Evolutionary conservation across 2,113 vertebrate species (phyloP), one percentile per base, ranked within the genome.

Genomic region (Myrmophylax atrothorax): DNA sequence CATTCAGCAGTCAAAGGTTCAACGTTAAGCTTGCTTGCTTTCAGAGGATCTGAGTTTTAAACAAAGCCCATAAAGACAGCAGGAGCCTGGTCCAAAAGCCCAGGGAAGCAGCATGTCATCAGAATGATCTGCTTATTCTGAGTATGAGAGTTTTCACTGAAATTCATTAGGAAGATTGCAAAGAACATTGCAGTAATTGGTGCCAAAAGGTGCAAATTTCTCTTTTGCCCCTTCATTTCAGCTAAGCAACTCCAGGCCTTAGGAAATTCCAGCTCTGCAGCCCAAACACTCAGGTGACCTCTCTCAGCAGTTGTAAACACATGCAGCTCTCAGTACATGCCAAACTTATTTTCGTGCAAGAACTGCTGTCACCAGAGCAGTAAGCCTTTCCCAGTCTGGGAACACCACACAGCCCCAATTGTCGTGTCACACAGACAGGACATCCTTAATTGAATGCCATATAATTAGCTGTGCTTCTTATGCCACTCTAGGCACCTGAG

Each of bases 1-100:
- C 2, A 9, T 72, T 75, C 80, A 92, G 80, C 88, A 94, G 84
- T 72, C 84, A 91, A 87, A 94, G 25, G 52, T 93, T 81, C 84
- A 84, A 46, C 0, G 0, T 46, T 42, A 87, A 75, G 7, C 68
- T 78, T 90, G 44, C 35, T 63, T 63, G 38, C 37, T 87, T 89
- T 82, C 60, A 81, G 73, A 90, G 56, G 37, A 75, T 44, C 53
- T 56, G 49, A 86, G 53, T 9, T 72, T 92, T 75, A 73, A 87
- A 91, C n/a, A 75, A 87, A 84, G 31, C 37, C 40, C 11, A 4
- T 69, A 64, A 94, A 93, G 68, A 87, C 73, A 84, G 64, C 37
- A 93, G 63, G 63, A 89, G 22, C 31, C 62, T 79, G 31, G 33
- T 55, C 42, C 40, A 84, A 94, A 87, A 84, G 14, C 66, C 69